A percentile compares a stretch with the other conserved stretches of the same genome.
Conservation (phyloP, 2,888 invertebrate species). For the Patella caerulea region DNA sequence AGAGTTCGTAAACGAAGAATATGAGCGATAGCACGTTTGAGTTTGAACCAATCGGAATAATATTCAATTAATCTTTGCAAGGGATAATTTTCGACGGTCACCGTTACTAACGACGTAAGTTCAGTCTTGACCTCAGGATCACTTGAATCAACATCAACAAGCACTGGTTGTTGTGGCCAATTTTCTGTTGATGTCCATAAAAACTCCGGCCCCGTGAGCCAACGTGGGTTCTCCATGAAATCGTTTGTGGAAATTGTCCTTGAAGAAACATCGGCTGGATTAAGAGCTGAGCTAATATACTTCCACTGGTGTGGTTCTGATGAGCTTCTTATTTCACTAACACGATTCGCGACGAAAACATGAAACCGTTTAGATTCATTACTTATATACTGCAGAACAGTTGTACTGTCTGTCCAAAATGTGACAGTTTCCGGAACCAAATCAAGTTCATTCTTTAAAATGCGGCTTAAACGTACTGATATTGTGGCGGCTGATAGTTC, state of each 20-base stretch:
- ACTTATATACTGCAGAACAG: conserved; percentile 14
- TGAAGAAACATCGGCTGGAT: conserved; percentile 16
- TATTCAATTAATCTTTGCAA: not conserved
- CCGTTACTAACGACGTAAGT: not conserved
- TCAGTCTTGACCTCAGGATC: conserved; percentile 14
- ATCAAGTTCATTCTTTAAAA: conserved; percentile 4
- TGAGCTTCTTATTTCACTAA: not conserved
- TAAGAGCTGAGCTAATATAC: not conserved
- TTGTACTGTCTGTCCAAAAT: conserved; percentile 19
- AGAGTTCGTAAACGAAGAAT: not conserved
- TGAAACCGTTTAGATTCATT: conserved; percentile 16
- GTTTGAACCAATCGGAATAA: not conserved
- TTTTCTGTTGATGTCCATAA: too few species aligned
- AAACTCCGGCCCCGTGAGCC: too few species aligned
- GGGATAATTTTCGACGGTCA: not conserved
- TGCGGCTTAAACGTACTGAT: conserved; percentile 10
- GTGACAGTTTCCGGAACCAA: not conserved
- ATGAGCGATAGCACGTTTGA: not conserved
- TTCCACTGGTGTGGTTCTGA: conserved; percentile 5
- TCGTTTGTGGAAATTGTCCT: not conserved
- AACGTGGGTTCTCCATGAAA: conserved; percentile 10
- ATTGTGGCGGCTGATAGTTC: conserved; percentile 23
- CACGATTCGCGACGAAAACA: conserved; percentile 20
- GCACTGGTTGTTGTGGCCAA: conserved; percentile 16
- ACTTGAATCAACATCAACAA: not conserved